Evolutionary conservation across 2,888 invertebrate genomes (phyloP).

Genomic region (Philereme transversata): DNA sequence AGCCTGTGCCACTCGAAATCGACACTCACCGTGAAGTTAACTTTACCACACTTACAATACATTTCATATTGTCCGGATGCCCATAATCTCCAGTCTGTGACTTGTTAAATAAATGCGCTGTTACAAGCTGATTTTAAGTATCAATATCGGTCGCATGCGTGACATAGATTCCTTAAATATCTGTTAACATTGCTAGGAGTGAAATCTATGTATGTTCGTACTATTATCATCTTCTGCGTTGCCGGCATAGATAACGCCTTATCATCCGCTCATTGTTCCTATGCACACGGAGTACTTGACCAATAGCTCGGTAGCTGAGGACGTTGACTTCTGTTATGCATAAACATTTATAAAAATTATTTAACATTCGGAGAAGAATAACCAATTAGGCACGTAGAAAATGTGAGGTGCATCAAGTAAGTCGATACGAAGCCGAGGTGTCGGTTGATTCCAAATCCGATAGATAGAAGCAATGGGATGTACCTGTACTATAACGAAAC

Average conservation of each 20-base stretch:
- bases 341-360: slow-evolving; percentile 32
- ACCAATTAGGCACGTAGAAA: too few relatives aligned
- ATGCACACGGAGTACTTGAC: slow-evolving; percentile 66
- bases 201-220: slow-evolving; percentile 8
- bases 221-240: slow-evolving; percentile 30
- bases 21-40: neutral
- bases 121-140: neutral
- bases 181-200: slow-evolving; percentile 1
- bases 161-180: neutral
- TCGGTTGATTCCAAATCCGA: too few relatives aligned
- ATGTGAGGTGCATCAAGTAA: too few relatives aligned
- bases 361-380: neutral
- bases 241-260: slow-evolving; percentile 73
- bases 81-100: neutral
- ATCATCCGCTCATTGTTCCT: slow-evolving; percentile 82
- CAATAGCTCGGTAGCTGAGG: slow-evolving; percentile 60
- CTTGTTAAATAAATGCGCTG: neutral
- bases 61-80: neutral
- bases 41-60: too few relatives aligned
- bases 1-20: slow-evolving; percentile 15
- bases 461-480: too few relatives aligned
- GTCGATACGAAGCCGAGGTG: too few relatives aligned
- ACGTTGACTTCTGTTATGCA: slow-evolving; percentile 65
- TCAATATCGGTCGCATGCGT: neutral
- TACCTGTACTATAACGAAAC: too few relatives aligned